Percentiles rank a stretch among this genome's conserved stretches.
phyloP scores from a whole-genome alignment of 2,113 vertebrate species.

The Dasyornis broadbenti region DNA sequence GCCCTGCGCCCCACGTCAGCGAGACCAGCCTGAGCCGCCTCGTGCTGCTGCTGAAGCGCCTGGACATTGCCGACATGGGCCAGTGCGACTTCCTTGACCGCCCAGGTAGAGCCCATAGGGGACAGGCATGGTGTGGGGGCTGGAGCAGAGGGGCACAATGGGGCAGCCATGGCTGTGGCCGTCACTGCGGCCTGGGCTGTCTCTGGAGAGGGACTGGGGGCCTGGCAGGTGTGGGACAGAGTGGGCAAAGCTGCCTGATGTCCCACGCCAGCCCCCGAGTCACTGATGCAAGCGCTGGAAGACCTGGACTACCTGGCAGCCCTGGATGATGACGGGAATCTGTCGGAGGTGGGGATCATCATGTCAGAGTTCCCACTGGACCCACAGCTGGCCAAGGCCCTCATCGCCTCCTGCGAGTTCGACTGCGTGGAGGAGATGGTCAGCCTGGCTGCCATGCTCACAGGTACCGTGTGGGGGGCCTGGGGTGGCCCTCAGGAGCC shows the following conservation, averaged over 20 bases:
- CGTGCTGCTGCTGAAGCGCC: constrained; percentile 82
- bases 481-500: not conserved
- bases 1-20: constrained; percentile 74
- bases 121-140: rapidly evolving
- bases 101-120: constrained; percentile 62
- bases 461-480: not conserved
- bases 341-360: constrained; percentile 87
- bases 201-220: not conserved
- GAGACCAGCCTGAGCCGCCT: constrained; percentile 88
- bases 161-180: rapidly evolving
- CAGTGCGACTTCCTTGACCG: constrained; percentile 85
- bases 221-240: rapidly evolving
- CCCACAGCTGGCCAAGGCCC: constrained; percentile 83
- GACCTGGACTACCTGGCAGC: constrained; percentile 88
- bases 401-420: constrained; percentile 86
- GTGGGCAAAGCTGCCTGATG: not conserved
- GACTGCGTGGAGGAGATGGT: constrained; percentile 87
- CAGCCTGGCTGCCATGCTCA: constrained; percentile 86
- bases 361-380: constrained; percentile 84
- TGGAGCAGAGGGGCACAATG: rapidly evolving
- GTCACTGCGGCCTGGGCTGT: rapidly evolving
- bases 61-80: constrained; percentile 84
- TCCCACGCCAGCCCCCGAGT: constrained; percentile 75
- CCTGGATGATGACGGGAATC: constrained; percentile 81
- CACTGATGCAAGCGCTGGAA: constrained; percentile 87